Conservation (phyloP, 2,797 vertebrate species). For the Furcifer pardalis region DNA sequence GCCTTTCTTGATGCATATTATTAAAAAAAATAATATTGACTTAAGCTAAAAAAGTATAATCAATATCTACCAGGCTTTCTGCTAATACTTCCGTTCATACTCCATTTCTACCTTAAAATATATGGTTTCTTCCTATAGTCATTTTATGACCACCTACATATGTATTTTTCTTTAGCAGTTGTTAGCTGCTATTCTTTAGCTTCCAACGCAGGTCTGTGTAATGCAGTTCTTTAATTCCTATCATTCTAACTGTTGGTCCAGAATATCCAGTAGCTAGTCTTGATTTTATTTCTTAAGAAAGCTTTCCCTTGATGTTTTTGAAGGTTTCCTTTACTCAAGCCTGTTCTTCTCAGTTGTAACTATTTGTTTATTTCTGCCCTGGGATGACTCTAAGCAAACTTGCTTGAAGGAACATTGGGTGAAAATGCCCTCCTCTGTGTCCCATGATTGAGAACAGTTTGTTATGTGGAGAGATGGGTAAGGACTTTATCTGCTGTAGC, state of each 20-base stretch:
- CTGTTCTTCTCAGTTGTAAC: neutral
- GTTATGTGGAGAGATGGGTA: too few relatives aligned
- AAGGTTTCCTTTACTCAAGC: neutral
- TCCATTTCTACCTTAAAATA: neutral
- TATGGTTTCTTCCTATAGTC: neutral
- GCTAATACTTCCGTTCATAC: neutral
- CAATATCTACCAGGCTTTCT: neutral
- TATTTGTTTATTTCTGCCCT: neutral
- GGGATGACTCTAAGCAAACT: neutral
- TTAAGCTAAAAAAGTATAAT: neutral
- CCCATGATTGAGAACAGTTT: too few relatives aligned
- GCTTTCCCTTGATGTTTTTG: neutral
- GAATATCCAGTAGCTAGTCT: neutral
- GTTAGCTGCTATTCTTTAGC: neutral
- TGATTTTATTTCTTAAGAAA: neutral
- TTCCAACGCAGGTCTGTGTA: neutral
- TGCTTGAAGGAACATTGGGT: neutral
- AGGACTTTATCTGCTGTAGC: too few relatives aligned
- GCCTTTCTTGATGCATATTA: too few relatives aligned
- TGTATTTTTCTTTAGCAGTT: neutral
- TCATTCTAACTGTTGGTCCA: neutral
- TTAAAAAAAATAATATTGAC: too few relatives aligned
- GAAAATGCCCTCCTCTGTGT: too few relatives aligned
- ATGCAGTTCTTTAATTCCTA: neutral
- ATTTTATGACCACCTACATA: too few relatives aligned